phyloP scores from a whole-genome alignment of 53 echinoderm and acorn worm species.

The Luidia sarsii region DNA sequence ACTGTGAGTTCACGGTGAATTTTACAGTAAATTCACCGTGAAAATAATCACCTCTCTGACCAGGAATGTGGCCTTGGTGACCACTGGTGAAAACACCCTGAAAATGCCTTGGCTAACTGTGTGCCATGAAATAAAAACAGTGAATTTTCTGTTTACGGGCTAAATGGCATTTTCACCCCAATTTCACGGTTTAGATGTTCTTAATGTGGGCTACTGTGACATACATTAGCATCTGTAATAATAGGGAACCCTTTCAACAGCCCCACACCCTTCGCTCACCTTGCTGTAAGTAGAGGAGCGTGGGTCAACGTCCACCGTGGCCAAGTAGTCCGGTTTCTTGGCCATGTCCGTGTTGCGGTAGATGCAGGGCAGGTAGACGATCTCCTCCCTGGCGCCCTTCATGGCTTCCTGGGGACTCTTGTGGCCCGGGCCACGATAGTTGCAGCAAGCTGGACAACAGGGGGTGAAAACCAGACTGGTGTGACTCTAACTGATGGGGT shows the following conservation, averaged over 20 bases:
- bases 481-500: neutral
- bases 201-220: too few relatives aligned
- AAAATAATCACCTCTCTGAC: too few relatives aligned
- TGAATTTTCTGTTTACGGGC: too few relatives aligned
- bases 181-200: too few relatives aligned
- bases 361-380: constrained; percentile 87
- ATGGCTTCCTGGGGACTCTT: constrained; percentile 80
- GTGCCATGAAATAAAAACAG: too few relatives aligned
- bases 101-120: too few relatives aligned
- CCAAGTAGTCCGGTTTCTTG: constrained; percentile 81
- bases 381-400: constrained; percentile 73
- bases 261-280: constrained; percentile 46
- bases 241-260: neutral
- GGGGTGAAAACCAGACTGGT: neutral
- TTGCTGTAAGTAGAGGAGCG: constrained; percentile 75
- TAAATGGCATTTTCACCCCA: too few relatives aligned
- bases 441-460: constrained; percentile 20
- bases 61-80: too few relatives aligned
- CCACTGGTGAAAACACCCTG: too few relatives aligned
- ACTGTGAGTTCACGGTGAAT: too few relatives aligned
- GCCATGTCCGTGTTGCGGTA: constrained; percentile 60
- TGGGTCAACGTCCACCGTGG: constrained; percentile 92
- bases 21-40: too few relatives aligned
- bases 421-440: constrained; percentile 70
- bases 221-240: too few relatives aligned